These are phyloP conservation scores for Hestina assimilis DNA, from an alignment of 1,140 invertebrate species.

Conservation along the genomic window DNA sequence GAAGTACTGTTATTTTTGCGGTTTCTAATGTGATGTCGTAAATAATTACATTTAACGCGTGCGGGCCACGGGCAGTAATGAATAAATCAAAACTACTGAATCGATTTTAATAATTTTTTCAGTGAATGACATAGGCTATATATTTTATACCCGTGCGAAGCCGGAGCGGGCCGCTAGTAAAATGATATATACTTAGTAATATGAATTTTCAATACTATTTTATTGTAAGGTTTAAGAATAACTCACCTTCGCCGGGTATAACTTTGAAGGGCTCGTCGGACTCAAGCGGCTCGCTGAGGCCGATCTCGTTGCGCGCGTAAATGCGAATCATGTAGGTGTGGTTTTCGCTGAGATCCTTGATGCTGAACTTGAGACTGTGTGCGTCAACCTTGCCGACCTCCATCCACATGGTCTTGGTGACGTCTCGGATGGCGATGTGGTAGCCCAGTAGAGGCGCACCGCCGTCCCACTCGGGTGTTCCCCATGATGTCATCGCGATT, in stretches of 20 bases:
- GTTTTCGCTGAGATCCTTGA: constrained; percentile 92
- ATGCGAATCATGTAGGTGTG: constrained; percentile 94
- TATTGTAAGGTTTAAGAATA: too few species aligned
- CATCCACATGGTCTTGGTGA: constrained; percentile 97
- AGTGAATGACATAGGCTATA: too few species aligned
- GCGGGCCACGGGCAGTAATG: too few species aligned
- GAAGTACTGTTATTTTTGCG: too few species aligned
- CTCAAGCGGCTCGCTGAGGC: constrained; percentile 95
- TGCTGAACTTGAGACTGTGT: constrained; percentile 89
- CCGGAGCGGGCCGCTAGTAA: too few species aligned
- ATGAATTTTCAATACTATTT: too few species aligned
- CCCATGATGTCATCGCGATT: constrained; percentile 94
- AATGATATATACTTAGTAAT: too few species aligned
- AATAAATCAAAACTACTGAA: too few species aligned
- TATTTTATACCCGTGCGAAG: too few species aligned
- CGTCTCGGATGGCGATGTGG: constrained; percentile 94
- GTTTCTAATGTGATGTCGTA: too few species aligned
- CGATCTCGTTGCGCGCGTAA: constrained; percentile 96
- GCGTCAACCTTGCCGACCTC: constrained; percentile 93
- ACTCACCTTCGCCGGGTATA: constrained; percentile 86
- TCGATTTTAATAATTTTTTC: too few species aligned
- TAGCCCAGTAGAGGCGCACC: constrained; percentile 94
- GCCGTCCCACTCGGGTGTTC: constrained; percentile 94
- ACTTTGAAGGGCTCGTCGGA: constrained; percentile 95
- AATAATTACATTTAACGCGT: too few species aligned